Percentiles rank a stretch among this genome's conserved stretches.
Evolutionary conservation across 1,140 invertebrate genomes (phyloP).

Genomic region (Bursaphelenchus mucronatus): DNA sequence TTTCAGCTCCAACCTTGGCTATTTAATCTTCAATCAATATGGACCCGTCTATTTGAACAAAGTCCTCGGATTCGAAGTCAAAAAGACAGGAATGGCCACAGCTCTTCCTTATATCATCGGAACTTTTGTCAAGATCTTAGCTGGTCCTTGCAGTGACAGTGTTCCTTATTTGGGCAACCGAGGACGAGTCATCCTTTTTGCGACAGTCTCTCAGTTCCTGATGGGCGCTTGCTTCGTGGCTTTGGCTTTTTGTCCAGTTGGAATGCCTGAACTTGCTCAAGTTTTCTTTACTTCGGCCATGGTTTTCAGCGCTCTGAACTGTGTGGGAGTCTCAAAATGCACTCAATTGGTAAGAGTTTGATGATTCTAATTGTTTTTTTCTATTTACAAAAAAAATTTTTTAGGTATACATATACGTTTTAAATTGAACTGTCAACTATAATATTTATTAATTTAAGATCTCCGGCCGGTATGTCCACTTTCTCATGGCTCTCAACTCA

Average conservation of each 20-base stretch:
- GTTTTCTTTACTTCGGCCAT: slow-evolving; percentile 40
- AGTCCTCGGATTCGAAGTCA: slow-evolving; percentile 43
- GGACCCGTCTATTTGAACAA: slow-evolving; percentile 56
- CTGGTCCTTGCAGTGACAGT: slow-evolving; percentile 41
- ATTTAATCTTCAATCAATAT: slow-evolving; percentile 52
- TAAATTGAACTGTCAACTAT: background rate
- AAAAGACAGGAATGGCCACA: slow-evolving; percentile 44
- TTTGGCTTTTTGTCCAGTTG: slow-evolving; percentile 42
- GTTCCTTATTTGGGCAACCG: slow-evolving; percentile 27
- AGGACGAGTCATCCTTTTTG: slow-evolving; percentile 32
- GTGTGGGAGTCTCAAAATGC: slow-evolving; percentile 37
- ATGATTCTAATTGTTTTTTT: slow-evolving; percentile 3
- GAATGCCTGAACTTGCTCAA: slow-evolving; percentile 31
- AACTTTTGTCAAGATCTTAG: slow-evolving; percentile 39
- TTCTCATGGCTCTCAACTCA: slow-evolving; percentile 33
- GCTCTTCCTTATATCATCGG: slow-evolving; percentile 41
- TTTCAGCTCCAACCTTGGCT: slow-evolving; percentile 29
- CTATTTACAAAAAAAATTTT: background rate
- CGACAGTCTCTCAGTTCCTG: slow-evolving; percentile 41
- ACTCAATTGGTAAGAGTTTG: slow-evolving; percentile 38
- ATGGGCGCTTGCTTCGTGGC: slow-evolving; percentile 50
- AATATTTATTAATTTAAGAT: slow-evolving; percentile 20
- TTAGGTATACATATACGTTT: background rate
- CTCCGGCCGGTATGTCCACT: slow-evolving; percentile 36
- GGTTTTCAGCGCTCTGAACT: slow-evolving; percentile 46